Conservation (phyloP, 2,113 vertebrate species). For the Onychorhynchus coronatus region DNA sequence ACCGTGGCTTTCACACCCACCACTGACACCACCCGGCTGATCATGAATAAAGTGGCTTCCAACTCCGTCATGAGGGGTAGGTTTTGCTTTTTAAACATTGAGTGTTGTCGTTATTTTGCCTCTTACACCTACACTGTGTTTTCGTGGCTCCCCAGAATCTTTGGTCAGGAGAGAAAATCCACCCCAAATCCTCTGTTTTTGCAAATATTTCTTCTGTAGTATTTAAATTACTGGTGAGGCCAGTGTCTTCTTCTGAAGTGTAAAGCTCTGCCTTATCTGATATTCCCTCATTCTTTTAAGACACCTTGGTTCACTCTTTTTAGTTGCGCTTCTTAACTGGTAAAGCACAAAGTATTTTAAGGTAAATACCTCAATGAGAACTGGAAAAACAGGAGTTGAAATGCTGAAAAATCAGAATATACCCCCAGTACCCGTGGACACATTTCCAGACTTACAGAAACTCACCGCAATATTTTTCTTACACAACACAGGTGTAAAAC, state of each 20-base stretch:
- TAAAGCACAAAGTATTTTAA: not conserved
- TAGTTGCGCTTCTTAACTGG: not conserved
- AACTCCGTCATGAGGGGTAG: slow-evolving; percentile 51
- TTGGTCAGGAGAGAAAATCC: not conserved
- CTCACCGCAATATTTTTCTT: not conserved
- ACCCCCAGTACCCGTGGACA: accelerated
- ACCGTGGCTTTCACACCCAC: slow-evolving; percentile 34
- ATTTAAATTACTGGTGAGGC: not conserved
- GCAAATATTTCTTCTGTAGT: not conserved
- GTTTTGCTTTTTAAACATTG: not conserved
- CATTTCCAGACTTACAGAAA: not conserved
- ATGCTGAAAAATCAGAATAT: not conserved
- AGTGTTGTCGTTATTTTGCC: not conserved
- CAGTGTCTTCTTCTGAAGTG: not conserved
- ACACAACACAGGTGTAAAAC: slow-evolving; percentile 52
- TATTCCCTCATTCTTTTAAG: not conserved
- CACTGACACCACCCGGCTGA: slow-evolving; percentile 28
- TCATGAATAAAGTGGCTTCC: slow-evolving; percentile 61
- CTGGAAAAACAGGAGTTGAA: not conserved
- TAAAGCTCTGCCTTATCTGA: not conserved
- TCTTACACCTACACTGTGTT: accelerated
- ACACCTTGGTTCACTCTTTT: not conserved
- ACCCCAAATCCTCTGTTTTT: not conserved
- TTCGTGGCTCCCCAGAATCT: not conserved
- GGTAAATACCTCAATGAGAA: not conserved